A percentile compares a stretch with the other conserved stretches of the same genome.
phyloP scores from a whole-genome alignment of 2,113 vertebrate genomes.

The Callipepla californica region DNA sequence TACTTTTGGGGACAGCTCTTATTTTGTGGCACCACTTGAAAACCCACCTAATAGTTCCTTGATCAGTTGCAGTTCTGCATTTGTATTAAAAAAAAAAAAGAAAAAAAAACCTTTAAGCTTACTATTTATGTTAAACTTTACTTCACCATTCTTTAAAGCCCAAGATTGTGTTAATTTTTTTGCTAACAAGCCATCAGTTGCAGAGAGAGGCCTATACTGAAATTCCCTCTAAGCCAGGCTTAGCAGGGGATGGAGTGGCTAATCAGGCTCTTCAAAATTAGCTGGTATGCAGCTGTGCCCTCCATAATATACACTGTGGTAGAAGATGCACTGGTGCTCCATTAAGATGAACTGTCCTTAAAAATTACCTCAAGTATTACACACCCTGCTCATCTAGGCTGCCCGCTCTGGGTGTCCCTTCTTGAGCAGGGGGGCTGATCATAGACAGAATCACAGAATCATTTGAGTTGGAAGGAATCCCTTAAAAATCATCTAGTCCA shows the following conservation, averaged over 20 bases:
- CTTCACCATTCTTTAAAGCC: background rate
- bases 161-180: background rate
- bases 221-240: background rate
- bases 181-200: background rate
- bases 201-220: background rate
- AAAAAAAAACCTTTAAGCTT: background rate
- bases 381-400: background rate
- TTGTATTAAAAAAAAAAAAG: background rate
- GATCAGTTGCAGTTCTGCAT: background rate
- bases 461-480: too few species aligned
- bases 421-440: background rate
- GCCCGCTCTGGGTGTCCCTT: background rate
- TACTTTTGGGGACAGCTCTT: background rate
- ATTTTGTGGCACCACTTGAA: background rate
- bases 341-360: background rate
- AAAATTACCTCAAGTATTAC: background rate
- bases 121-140: rapidly evolving
- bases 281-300: background rate
- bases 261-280: background rate
- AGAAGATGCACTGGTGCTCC: background rate
- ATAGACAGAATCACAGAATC: too few species aligned
- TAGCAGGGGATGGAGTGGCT: rapidly evolving
- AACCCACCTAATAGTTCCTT: background rate
- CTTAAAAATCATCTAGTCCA: too few species aligned
- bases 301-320: rapidly evolving